phyloP scores from a whole-genome alignment of 2,797 vertebrate species.

The Falco rusticolus region DNA sequence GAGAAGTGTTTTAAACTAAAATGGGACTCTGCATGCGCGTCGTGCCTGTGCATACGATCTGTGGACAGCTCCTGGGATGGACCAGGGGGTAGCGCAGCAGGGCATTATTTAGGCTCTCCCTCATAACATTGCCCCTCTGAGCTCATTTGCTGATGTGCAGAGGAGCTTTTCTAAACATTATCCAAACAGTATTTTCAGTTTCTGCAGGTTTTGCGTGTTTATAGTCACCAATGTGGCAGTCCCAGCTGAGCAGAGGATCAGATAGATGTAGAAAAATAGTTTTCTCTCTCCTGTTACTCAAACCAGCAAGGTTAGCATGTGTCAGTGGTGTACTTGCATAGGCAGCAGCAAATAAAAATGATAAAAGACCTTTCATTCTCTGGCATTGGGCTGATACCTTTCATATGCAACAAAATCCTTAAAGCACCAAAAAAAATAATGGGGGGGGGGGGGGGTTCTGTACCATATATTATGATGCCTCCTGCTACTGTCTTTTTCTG shows the following conservation, averaged over 20 bases:
- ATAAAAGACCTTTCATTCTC: background rate
- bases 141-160: background rate
- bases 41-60: rapidly evolving
- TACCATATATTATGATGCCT: background rate
- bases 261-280: background rate
- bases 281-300: background rate
- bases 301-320: background rate
- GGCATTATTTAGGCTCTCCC: background rate
- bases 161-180: background rate
- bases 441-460: background rate
- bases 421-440: background rate
- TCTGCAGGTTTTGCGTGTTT: background rate
- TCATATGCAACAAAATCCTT: background rate
- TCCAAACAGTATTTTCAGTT: background rate
- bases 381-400: background rate
- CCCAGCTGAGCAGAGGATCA: background rate
- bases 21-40: too few relatives aligned
- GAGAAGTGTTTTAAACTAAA: background rate
- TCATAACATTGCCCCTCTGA: background rate
- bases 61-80: background rate
- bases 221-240: background rate
- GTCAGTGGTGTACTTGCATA: background rate
- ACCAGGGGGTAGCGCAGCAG: background rate
- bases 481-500: background rate
- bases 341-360: background rate